Evolutionary conservation across 1,140 invertebrate genomes (phyloP).

Genomic region (Colletes latitarsis): DNA sequence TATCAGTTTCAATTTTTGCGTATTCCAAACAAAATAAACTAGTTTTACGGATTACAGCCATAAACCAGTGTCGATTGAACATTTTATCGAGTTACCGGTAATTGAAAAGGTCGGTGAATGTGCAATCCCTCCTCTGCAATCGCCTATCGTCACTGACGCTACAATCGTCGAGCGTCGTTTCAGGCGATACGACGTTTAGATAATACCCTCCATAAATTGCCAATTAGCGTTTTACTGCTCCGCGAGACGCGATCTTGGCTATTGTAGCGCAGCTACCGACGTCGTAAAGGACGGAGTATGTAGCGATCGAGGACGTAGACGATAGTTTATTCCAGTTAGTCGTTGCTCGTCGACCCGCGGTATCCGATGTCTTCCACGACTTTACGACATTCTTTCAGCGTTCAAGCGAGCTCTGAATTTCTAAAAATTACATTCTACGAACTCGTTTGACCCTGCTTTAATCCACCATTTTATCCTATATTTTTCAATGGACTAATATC

Average conservation of each 20-base stretch:
- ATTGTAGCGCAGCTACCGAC: not conserved
- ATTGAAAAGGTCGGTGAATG: not conserved
- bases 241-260: conserved; percentile 20
- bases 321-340: conserved; percentile 33
- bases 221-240: conserved; percentile 69
- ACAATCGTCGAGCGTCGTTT: conserved; percentile 35
- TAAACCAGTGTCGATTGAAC: no score
- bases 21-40: no score
- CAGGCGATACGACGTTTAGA: conserved; percentile 56
- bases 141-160: not conserved
- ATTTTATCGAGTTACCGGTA: no score
- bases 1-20: no score
- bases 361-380: not conserved
- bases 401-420: not conserved
- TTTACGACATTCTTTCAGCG: conserved; percentile 4
- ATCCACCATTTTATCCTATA: no score
- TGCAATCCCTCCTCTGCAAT: no score
- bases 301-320: not conserved
- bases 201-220: conserved; percentile 64
- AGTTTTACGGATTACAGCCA: no score
- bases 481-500: no score
- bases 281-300: conserved; percentile 31
- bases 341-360: not conserved
- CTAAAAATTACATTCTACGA: not conserved
- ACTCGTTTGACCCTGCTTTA: no score